Evolutionary conservation across 2,888 invertebrate genomes (phyloP), one percentile per base, ranked within the genome.

Genomic region (Caenorhabditis afra): DNA sequence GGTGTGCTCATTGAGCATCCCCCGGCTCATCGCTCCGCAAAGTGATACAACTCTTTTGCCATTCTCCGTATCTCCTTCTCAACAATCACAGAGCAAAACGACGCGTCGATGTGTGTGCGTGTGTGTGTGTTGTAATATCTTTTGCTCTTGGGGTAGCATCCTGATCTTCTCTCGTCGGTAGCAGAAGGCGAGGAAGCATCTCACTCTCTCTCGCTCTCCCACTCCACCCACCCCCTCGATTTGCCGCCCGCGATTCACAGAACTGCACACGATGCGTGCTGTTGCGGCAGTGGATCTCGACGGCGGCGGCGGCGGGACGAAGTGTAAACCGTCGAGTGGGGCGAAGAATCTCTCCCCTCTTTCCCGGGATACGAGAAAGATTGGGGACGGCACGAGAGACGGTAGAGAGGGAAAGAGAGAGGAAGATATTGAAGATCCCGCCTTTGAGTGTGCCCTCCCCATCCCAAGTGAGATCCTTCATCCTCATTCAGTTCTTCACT

Each of bases 311-410:
- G 7, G 3, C 29, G 29, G 29, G 4, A 29, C 29, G 58, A 58
- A 74, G 74, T 74, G 74, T 74, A 74, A 74, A 66, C 74, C 59
- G 59, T 74, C 59, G 74, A 66, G 74, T 74, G 74, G 59, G 68
- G 39, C 47, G 41, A 29, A 29, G 29, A 29, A 29, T 29, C 29
- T 3, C 29, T 29, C 7, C 45, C 7, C 29, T 16, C 11, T 44
- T 16, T 44, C 44, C 44, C 47, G 16, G n/a, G 16, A n/a, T 10
- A 29, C 29, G 29, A 3, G 29, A 29, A 29, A 29, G 3, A 29
- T 29, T 7, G 29, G 7, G 29, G 29, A 3, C 4, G 7, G 29
- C 29, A 7, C 29, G 29, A 29, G 29, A 29, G 47, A 10, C 3
- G 16, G 29, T 7, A 29, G 29, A 29, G 4, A 7, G 3, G 4